Conservation (phyloP, 2,113 vertebrate genomes). For the Corythornis madagascariensis region DNA sequence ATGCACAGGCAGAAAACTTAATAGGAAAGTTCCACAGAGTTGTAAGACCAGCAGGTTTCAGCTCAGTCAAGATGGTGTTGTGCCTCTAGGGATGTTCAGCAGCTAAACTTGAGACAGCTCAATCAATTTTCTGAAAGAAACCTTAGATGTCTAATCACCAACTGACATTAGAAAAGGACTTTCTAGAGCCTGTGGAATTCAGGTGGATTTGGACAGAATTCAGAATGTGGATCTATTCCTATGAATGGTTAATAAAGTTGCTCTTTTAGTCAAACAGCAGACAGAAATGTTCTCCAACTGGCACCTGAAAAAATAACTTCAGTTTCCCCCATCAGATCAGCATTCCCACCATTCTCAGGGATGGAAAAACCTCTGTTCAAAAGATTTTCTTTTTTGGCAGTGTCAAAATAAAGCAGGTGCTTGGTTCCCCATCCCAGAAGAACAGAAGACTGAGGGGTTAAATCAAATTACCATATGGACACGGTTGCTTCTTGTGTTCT, state of each 20-base stretch:
- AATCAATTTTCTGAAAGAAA: neutral
- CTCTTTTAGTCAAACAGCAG: neutral
- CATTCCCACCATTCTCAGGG: neutral
- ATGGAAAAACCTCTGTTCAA: neutral
- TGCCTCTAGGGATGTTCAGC: neutral
- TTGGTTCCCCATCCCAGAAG: neutral
- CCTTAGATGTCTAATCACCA: neutral
- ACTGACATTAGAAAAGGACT: neutral
- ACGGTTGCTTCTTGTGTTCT: constrained; percentile 97
- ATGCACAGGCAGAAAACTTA: neutral
- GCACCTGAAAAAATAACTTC: neutral
- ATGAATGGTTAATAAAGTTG: neutral
- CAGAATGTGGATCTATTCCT: neutral
- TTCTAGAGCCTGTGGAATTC: neutral
- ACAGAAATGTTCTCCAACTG: neutral
- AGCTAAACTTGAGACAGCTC: neutral
- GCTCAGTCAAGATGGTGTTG: neutral
- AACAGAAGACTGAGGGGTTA: neutral
- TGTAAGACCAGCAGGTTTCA: neutral
- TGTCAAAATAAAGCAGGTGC: neutral
- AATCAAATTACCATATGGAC: constrained; percentile 89
- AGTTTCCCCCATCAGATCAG: neutral
- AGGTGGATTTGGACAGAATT: neutral
- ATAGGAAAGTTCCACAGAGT: neutral
- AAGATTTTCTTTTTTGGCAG: neutral